Conservation (phyloP, 1,140 invertebrate species). For the Brachionus paranguensis region DNA sequence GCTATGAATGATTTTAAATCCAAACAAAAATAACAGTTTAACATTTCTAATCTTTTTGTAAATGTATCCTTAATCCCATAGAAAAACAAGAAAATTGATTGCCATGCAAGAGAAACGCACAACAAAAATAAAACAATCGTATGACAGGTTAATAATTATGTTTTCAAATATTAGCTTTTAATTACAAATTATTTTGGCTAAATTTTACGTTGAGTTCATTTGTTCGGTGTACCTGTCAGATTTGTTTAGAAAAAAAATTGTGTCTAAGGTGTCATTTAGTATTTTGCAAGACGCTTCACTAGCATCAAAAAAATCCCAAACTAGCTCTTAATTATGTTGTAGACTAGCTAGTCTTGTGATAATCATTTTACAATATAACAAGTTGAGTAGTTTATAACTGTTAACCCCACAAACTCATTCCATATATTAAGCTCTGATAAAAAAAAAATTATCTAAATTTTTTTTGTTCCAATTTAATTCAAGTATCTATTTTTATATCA, state of each 20-base stretch:
- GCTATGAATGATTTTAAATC: conserved; percentile 6
- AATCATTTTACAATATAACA: too few relatives aligned
- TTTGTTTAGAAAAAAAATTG: neutral
- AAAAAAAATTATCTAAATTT: too few relatives aligned
- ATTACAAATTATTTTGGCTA: conserved; percentile 13
- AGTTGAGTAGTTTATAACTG: too few relatives aligned
- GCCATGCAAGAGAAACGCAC: conserved; percentile 29
- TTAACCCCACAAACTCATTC: too few relatives aligned
- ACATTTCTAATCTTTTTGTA: conserved; percentile 37
- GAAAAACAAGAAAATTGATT: conserved; percentile 28
- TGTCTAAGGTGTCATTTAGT: conserved; percentile 15
- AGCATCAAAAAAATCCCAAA: neutral
- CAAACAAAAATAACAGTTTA: conserved; percentile 34
- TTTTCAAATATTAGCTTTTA: conserved; percentile 11
- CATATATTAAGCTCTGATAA: too few relatives aligned
- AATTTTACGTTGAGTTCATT: neutral
- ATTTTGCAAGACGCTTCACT: neutral
- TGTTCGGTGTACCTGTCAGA: neutral
- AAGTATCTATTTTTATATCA: too few relatives aligned
- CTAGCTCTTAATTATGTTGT: neutral
- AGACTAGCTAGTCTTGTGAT: too few relatives aligned
- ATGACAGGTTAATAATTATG: conserved; percentile 38
- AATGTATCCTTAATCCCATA: conserved; percentile 37
- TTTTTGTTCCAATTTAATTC: too few relatives aligned
- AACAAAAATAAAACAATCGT: conserved; percentile 18